Evolutionary conservation across 2,797 vertebrate genomes (phyloP).

Genomic region (Eulemur mongoz): DNA sequence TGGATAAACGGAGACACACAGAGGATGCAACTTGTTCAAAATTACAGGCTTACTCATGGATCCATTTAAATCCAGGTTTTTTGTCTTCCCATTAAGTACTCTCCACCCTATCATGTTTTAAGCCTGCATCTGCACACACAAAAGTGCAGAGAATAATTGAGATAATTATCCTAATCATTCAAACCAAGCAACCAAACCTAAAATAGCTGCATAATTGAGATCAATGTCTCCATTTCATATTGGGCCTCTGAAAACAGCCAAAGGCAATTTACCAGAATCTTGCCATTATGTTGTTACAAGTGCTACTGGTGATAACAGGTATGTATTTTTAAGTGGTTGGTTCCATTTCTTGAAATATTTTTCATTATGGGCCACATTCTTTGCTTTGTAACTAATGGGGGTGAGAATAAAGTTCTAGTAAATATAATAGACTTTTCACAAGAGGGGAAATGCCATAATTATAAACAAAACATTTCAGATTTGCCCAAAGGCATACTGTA

Average conservation of each 20-base stretch:
- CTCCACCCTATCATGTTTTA: background rate
- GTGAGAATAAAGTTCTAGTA: constrained; percentile 24
- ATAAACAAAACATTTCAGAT: constrained; percentile 11
- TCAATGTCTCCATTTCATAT: background rate
- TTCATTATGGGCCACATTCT: background rate
- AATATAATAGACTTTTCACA: constrained; percentile 22
- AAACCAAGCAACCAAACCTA: constrained; percentile 14
- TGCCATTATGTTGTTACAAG: background rate
- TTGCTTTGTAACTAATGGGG: constrained; percentile 1
- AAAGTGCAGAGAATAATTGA: constrained; percentile 26
- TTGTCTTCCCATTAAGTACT: background rate
- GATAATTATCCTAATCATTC: constrained; percentile 41
- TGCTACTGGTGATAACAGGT: background rate
- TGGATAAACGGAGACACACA: background rate
- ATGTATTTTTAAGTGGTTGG: constrained; percentile 4
- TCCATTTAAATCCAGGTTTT: background rate
- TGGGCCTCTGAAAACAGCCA: background rate
- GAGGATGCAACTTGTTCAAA: background rate
- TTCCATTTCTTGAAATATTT: constrained; percentile 51
- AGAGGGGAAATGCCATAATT: background rate
- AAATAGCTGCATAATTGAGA: constrained; percentile 29
- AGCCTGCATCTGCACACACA: background rate
- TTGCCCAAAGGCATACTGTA: background rate
- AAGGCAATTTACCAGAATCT: background rate
- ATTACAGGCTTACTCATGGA: background rate